Evolutionary conservation across 2,113 vertebrate species (phyloP), one percentile per base, ranked within the genome.

Genomic region (Rhinopomastus cyanomelas): DNA sequence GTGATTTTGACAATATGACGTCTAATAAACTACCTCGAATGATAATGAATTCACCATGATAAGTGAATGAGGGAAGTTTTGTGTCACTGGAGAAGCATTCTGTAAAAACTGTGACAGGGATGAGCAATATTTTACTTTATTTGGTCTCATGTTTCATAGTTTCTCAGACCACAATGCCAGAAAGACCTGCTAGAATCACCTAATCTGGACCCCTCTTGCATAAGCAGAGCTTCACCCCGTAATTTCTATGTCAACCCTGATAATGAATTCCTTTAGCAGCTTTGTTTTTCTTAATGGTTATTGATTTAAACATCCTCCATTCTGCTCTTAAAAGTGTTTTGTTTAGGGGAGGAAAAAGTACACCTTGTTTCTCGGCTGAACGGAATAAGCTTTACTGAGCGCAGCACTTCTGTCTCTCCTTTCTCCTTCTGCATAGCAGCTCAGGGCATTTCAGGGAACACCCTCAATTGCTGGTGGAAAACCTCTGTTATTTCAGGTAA

Each of bases 301-400:
- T 95, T 94, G 94, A 95, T 96, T 96, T 85, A 89, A 90, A 29
- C 20, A 20, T 83, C 71, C 49, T 90, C 49, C 60, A 83, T 86
- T 57, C 87, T 93, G 64, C 69, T 85, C 39, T 95, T 92, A 80
- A 90, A 93, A 81, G 87, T 77, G 42, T 39, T 85, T 93, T 93
- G 67, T 60, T 95, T 91, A 57, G 71, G 77, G n/a, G 55, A 59
- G 49, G 68, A 95, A 91, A 86, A 92, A 81, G n/a, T 89, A 57
- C 52, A 66, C 79, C 93, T 95, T 91, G 68, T 90, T 94, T 85
- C 71, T 94, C 89, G 34, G 52, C 89, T 89, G 64, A 85, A 80
- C n/a, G 74, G 83, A 94, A 89, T 67, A 74, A 91, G 17, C 29
- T 85, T 94, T 85, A 80, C 37, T 87, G 23, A 66, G 42, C 30